A percentile compares a stretch with the other conserved stretches of the same genome.
phyloP scores from a whole-genome alignment of 1,140 invertebrate genomes.

The silkworm (Bombyx mori) region ASM3026992v2 NC_085123.1:7904001-7904500 shows the following conservation, averaged over 20 bases:
- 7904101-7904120: too few species aligned
- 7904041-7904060: too few species aligned
- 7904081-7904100: too few species aligned
- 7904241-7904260: constrained; percentile 61
- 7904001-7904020: too few species aligned
- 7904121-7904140: too few species aligned
- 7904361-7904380: constrained; percentile 32
- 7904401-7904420: constrained; percentile 22
- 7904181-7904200: not conserved
- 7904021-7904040: too few species aligned
- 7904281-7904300: constrained; percentile 67
- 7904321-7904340: constrained; percentile 20
- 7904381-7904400: constrained; percentile 57
- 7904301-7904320: constrained; percentile 49
- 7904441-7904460: too few species aligned
- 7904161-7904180: too few species aligned
- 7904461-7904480: too few species aligned
- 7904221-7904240: constrained; percentile 61
- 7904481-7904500: too few species aligned
- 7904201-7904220: constrained; percentile 27
- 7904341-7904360: constrained; percentile 20
- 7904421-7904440: not conserved
- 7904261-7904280: constrained; percentile 61
- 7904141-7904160: too few species aligned
- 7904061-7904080: too few species aligned